Conservation (phyloP, 35 echinoderm and acorn worm genomes). For the Chiridota heheva region DNA sequence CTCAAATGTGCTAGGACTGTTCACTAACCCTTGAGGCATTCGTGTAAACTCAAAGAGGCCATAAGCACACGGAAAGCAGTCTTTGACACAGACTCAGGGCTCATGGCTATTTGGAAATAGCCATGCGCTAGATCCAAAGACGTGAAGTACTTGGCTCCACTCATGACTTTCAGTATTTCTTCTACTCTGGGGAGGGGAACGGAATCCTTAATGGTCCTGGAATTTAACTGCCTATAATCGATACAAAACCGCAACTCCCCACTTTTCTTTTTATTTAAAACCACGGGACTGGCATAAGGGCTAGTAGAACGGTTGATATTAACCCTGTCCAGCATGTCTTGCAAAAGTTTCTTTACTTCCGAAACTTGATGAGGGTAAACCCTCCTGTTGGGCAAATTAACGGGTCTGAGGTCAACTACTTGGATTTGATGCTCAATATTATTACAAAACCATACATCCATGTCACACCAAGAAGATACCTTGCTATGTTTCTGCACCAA, state of each 20-base stretch:
- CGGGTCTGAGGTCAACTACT: neutral
- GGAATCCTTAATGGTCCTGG: conserved; percentile 35
- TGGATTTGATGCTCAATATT: neutral
- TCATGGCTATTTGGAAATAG: conserved; percentile 61
- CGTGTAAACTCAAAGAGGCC: conserved; percentile 42
- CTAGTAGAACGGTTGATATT: conserved; percentile 31
- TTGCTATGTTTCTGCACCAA: no score
- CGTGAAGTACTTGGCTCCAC: conserved; percentile 45
- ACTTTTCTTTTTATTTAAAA: conserved; percentile 40
- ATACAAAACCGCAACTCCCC: conserved; percentile 43
- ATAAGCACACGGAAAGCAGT: conserved; percentile 40
- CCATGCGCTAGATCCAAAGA: conserved; percentile 43
- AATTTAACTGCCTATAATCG: conserved; percentile 48
- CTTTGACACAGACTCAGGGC: conserved; percentile 22
- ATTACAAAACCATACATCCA: conserved; percentile 23
- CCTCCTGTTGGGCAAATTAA: conserved; percentile 14
- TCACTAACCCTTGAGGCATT: conserved; percentile 35
- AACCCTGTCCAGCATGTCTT: conserved; percentile 19
- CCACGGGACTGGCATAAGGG: conserved; percentile 44
- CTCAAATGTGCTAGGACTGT: conserved; percentile 7
- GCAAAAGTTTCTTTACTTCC: conserved; percentile 30
- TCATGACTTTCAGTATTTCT: conserved; percentile 25
- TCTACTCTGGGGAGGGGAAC: conserved; percentile 44
- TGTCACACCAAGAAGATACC: no score
- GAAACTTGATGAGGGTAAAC: conserved; percentile 26